Evolutionary conservation across 2,888 invertebrate species (phyloP).

Genomic region (Hymenopus coronatus): DNA sequence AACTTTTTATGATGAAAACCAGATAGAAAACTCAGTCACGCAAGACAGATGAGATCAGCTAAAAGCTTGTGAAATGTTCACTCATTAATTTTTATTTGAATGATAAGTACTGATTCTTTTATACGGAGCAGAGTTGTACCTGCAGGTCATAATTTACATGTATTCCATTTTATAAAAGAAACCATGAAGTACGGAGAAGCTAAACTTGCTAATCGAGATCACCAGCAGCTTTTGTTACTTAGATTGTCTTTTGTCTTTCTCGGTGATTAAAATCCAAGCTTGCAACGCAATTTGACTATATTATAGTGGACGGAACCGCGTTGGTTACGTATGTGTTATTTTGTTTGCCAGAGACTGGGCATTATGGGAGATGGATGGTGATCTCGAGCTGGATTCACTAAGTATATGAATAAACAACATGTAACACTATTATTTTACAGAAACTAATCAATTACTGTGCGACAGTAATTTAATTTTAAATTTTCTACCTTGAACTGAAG

Average conservation of each 20-base stretch:
- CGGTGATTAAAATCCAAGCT: not conserved
- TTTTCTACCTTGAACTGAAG: too few relatives aligned
- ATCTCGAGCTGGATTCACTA: not conserved
- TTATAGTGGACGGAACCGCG: not conserved
- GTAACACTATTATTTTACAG: too few relatives aligned
- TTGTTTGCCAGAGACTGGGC: not conserved
- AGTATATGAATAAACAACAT: not conserved
- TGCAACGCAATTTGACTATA: not conserved
- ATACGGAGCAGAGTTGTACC: not conserved
- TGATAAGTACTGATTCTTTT: not conserved
- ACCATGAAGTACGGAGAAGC: not conserved
- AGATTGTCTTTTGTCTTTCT: not conserved
- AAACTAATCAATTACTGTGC: too few relatives aligned
- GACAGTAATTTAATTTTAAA: too few relatives aligned
- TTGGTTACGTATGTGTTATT: not conserved
- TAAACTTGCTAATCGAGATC: not conserved
- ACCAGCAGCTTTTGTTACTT: not conserved
- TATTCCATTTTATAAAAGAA: not conserved
- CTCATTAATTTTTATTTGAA: not conserved
- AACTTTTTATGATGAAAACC: too few relatives aligned
- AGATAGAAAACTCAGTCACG: too few relatives aligned
- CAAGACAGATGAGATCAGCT: not conserved
- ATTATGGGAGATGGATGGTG: not conserved
- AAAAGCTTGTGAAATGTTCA: not conserved
- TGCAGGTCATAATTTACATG: not conserved